Conservation (phyloP, 2,888 invertebrate genomes). For the Thymelicus acteon region DNA sequence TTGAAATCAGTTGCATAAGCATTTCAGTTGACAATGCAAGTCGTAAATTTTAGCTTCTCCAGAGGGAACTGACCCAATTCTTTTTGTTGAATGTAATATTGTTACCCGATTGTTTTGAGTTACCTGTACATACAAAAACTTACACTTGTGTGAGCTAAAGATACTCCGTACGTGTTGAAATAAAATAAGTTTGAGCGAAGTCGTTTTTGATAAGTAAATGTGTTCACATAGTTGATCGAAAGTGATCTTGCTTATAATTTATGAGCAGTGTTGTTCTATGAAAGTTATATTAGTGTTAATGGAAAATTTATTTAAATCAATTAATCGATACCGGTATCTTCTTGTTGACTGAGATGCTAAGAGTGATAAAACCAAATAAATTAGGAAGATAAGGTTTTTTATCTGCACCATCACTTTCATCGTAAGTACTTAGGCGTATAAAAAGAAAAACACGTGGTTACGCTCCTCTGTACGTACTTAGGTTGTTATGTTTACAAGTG, state of each 20-base stretch:
- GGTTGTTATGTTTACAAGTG: too few species aligned
- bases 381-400: too few species aligned
- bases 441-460: too few species aligned
- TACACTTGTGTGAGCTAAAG: conserved; percentile 1
- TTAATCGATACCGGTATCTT: too few species aligned
- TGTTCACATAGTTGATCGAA: not conserved
- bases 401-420: too few species aligned
- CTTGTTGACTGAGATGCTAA: too few species aligned
- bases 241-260: not conserved
- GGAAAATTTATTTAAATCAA: not conserved
- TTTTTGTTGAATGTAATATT: conserved; percentile 54
- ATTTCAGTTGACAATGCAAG: conserved; percentile 58
- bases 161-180: not conserved
- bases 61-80: conserved; percentile 61
- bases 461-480: too few species aligned
- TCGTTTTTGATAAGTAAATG: not conserved
- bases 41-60: conserved; percentile 65
- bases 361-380: too few species aligned
- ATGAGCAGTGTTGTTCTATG: not conserved
- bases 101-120: conserved; percentile 54
- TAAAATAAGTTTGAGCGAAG: too few species aligned
- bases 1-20: conserved; percentile 60
- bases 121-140: conserved; percentile 56
- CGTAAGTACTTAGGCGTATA: too few species aligned
- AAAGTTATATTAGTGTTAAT: not conserved